phyloP scores from a whole-genome alignment of 1,140 invertebrate species.

The Amphibalanus amphitrite region DNA sequence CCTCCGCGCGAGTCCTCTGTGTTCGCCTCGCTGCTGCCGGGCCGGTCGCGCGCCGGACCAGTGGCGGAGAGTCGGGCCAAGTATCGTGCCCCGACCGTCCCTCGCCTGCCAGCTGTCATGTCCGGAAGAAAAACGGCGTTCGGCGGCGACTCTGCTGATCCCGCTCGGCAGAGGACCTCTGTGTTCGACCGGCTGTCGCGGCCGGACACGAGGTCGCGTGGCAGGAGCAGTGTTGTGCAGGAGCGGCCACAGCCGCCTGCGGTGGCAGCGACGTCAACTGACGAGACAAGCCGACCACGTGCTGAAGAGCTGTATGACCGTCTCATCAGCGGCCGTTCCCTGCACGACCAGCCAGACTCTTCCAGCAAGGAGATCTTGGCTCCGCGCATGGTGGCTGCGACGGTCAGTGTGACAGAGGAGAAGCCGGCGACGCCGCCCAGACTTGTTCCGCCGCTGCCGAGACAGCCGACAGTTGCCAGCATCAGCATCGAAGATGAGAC shows the following conservation, averaged over 20 bases:
- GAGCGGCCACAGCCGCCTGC: not conserved
- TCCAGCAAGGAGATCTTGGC: not conserved
- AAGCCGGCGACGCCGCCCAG: too few species aligned
- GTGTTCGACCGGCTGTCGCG: not conserved
- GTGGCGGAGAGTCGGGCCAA: not conserved
- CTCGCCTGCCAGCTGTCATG: not conserved
- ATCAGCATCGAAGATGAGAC: not conserved
- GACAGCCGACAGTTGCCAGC: not conserved
- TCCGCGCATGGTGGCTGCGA: too few species aligned
- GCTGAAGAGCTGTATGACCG: not conserved
- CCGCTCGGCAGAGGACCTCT: not conserved
- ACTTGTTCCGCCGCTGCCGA: not conserved
- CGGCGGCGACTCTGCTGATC: not conserved
- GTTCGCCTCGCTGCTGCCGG: not conserved
- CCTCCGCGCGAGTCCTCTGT: not conserved
- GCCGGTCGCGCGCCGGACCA: too few species aligned
- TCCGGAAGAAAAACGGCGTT: not conserved
- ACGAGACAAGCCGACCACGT: not conserved
- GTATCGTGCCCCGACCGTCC: not conserved
- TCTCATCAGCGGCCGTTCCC: not conserved
- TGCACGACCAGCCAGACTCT: not conserved
- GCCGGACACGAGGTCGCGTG: not conserved
- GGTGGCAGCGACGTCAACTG: too few species aligned
- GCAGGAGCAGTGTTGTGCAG: not conserved
- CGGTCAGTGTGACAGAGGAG: too few species aligned